Base-by-base conservation (phyloP, 2,888 invertebrate species). In the Lasioglossum calceatum region DNA sequence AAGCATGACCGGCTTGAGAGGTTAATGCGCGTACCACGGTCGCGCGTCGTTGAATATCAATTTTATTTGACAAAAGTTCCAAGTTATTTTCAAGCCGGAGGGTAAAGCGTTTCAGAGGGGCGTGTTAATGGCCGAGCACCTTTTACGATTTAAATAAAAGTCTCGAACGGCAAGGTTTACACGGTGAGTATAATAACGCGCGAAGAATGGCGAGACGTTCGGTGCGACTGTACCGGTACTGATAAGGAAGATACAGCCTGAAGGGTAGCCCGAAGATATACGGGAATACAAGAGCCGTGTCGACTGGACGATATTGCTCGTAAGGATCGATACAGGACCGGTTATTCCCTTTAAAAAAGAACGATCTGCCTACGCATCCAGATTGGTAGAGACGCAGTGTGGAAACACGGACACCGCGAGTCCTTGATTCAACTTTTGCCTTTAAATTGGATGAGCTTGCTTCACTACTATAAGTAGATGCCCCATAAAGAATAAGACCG, bases 291-390 rank as follows among this genome's bases (percentile, higher is more conserved):
- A 84, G 79, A 67, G 67, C 67, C 64, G 75, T 79, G 82, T 79
- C 83, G 83, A 77, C 77, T 71, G 81, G 77, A 77, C 87, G 86
- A 82, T 80, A 80, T 77, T 80, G 82, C 80, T 82, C 80, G 83
- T 78, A 86, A 86, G 77, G 82, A 83, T 83, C 83, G 82, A 86
- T 80, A 80, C 81, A 50, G 44, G 83, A 81, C 87, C 87, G 86
- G 87, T 87, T 87, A 79, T 70, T 79, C 58, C 50, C 27, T 70
- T 79, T 77, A 76, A 86, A 85, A 86, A 67, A 58, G 44, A 80
- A 85, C 39, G 80, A 83, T 75, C 86, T 76, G 67, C 87, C 87
- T 77, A 86, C 85, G 77, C 85, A 14, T 16, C 44, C 10, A 12
- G n/a, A 67, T 19, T 36, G 50, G 39, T 47, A 7, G 54, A 23